Percentiles rank a stretch among this genome's conserved stretches.
These are phyloP conservation scores for Pediacus dermestoides DNA, from an alignment of 2,888 invertebrate genomes.

Conservation along the genomic window DNA sequence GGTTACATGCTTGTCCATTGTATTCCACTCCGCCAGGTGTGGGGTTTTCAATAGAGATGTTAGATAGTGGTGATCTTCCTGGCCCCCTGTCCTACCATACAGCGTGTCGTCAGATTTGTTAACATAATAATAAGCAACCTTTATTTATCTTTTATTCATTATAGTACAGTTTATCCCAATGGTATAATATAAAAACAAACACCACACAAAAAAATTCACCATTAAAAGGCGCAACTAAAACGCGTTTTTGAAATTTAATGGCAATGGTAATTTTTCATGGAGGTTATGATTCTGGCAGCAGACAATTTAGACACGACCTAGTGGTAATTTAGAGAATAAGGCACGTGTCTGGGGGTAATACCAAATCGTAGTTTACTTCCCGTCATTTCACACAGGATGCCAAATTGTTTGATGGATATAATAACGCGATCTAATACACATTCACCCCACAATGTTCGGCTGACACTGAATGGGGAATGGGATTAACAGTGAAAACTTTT, in stretches of 20 bases:
- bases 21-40: slow-evolving; percentile 28
- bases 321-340: slow-evolving; percentile 43
- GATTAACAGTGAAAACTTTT: too few relatives aligned
- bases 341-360: slow-evolving; percentile 42
- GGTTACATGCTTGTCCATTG: slow-evolving; percentile 21
- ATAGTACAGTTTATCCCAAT: too few relatives aligned
- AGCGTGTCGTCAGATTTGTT: slow-evolving; percentile 27
- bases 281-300: slow-evolving; percentile 44
- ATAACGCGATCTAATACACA: too few relatives aligned
- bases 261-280: slow-evolving; percentile 43
- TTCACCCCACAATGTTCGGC: too few relatives aligned
- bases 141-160: too few relatives aligned
- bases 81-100: slow-evolving; percentile 19
- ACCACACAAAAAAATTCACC: too few relatives aligned
- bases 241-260: too few relatives aligned
- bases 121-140: slow-evolving; percentile 10
- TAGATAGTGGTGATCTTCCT: slow-evolving; percentile 33
- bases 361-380: slow-evolving; percentile 31
- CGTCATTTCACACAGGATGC: slow-evolving; percentile 43
- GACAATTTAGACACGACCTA: slow-evolving; percentile 41
- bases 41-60: slow-evolving; percentile 31
- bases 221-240: too few relatives aligned
- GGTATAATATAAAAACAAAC: too few relatives aligned
- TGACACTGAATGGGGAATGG: too few relatives aligned
- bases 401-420: slow-evolving; percentile 44